Evolutionary conservation across 2,797 vertebrate genomes (phyloP).

Genomic region (Sebastes steindachneri): DNA sequence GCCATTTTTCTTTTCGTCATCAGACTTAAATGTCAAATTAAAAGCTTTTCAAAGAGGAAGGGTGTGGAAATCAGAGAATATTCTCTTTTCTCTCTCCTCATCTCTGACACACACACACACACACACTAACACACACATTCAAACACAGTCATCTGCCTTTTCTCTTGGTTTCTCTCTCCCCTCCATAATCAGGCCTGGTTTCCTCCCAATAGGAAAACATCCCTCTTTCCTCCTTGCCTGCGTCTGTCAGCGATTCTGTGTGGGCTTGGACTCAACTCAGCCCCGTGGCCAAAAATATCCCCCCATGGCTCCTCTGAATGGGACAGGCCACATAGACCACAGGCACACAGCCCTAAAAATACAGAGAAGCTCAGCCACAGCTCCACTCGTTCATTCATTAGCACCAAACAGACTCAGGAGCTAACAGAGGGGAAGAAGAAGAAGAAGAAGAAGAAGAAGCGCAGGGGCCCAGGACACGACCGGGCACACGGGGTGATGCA

Average conservation of each 20-base stretch:
- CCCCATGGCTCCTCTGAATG: constrained; percentile 77
- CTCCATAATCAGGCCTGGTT: constrained; percentile 76
- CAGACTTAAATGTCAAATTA: constrained; percentile 3
- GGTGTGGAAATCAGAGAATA: constrained; percentile 25
- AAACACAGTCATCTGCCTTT: constrained; percentile 66
- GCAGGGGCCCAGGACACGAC: background rate
- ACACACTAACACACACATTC: constrained; percentile 12
- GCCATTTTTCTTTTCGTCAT: background rate
- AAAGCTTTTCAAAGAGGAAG: constrained; percentile 16
- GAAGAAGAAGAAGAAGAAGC: background rate
- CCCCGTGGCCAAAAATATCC: constrained; percentile 79
- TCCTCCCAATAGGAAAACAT: constrained; percentile 82
- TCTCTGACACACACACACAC: background rate
- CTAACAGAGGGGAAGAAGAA: constrained; percentile 4
- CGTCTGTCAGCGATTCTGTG: constrained; percentile 83
- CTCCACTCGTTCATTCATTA: constrained; percentile 72
- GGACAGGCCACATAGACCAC: constrained; percentile 77
- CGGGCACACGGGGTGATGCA: constrained; percentile 32
- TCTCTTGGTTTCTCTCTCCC: constrained; percentile 65
- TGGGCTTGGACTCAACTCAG: constrained; percentile 81
- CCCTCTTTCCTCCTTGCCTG: constrained; percentile 73
- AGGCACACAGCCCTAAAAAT: constrained; percentile 80
- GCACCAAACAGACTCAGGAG: constrained; percentile 42
- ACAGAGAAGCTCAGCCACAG: constrained; percentile 68
- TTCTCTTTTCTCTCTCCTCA: background rate